These are phyloP conservation scores for Agonopterix subpropinquella DNA, from an alignment of 2,888 invertebrate genomes.

Conservation along the genomic window DNA sequence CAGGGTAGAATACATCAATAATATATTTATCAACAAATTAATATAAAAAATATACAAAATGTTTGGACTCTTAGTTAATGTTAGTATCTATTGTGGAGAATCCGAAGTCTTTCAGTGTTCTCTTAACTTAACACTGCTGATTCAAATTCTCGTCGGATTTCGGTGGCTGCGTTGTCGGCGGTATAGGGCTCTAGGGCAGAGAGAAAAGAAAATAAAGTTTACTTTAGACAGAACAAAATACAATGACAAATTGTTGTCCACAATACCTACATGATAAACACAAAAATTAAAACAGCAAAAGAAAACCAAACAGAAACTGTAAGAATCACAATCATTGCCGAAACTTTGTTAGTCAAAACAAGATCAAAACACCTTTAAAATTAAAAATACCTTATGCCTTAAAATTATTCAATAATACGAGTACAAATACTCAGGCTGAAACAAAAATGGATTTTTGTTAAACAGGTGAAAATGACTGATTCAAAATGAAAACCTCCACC, in stretches of 20 bases:
- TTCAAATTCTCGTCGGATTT: slow-evolving; percentile 86
- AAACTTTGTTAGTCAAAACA: slow-evolving; percentile 18
- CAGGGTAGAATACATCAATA: slow-evolving; percentile 29
- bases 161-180: slow-evolving; percentile 74
- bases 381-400: slow-evolving; percentile 25
- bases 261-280: slow-evolving; percentile 4
- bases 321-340: slow-evolving; percentile 1
- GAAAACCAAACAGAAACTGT: slow-evolving; percentile 13
- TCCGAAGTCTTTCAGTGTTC: slow-evolving; percentile 19
- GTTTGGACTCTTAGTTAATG: slow-evolving; percentile 46
- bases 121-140: slow-evolving; percentile 72
- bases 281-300: slow-evolving; percentile 7
- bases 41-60: slow-evolving; percentile 49
- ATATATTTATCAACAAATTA: slow-evolving; percentile 32
- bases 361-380: slow-evolving; percentile 15
- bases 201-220: slow-evolving; percentile 38
- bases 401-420: slow-evolving; percentile 59
- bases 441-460: slow-evolving; percentile 45
- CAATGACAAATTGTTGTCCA: background rate
- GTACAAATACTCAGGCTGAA: slow-evolving; percentile 72
- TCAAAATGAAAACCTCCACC: slow-evolving; percentile 39
- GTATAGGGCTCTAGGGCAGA: slow-evolving; percentile 79
- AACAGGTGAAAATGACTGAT: slow-evolving; percentile 24
- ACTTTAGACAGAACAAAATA: background rate
- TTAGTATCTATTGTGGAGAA: slow-evolving; percentile 24